phyloP scores from a whole-genome alignment of 2,113 vertebrate genomes.

The Lota lota region DNA sequence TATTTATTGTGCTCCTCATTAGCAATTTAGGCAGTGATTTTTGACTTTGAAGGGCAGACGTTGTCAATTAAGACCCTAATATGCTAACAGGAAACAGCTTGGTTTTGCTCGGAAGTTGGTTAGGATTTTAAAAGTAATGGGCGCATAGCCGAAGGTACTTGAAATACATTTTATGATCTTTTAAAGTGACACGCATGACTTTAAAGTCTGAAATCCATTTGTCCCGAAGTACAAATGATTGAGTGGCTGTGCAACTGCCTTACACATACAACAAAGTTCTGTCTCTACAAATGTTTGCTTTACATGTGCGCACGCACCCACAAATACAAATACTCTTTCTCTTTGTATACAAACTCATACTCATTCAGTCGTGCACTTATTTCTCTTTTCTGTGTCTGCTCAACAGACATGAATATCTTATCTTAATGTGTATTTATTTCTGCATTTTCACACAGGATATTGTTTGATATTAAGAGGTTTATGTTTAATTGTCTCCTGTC shows the following conservation, averaged over 20 bases:
- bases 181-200: slow-evolving; percentile 74
- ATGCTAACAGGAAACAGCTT: slow-evolving; percentile 54
- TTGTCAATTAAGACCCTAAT: slow-evolving; percentile 62
- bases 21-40: slow-evolving; percentile 50
- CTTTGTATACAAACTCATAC: not conserved
- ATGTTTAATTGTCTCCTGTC: slow-evolving; percentile 21
- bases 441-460: slow-evolving; percentile 12
- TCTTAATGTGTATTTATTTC: slow-evolving; percentile 6
- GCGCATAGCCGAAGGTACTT: slow-evolving; percentile 33
- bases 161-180: slow-evolving; percentile 58
- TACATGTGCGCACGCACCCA: not conserved
- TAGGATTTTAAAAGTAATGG: slow-evolving; percentile 43
- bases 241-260: slow-evolving; percentile 40
- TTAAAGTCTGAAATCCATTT: slow-evolving; percentile 75
- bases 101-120: slow-evolving; percentile 30
- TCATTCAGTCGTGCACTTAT: not conserved
- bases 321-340: not conserved
- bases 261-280: slow-evolving; percentile 28
- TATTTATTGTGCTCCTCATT: slow-evolving; percentile 50
- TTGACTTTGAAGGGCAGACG: slow-evolving; percentile 62
- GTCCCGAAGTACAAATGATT: slow-evolving; percentile 59
- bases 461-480: slow-evolving; percentile 32
- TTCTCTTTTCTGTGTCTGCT: not conserved
- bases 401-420: not conserved
- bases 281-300: slow-evolving; percentile 10